Base-by-base conservation (phyloP, 2,113 vertebrate genomes). In the Acanthochromis polyacanthus region DNA sequence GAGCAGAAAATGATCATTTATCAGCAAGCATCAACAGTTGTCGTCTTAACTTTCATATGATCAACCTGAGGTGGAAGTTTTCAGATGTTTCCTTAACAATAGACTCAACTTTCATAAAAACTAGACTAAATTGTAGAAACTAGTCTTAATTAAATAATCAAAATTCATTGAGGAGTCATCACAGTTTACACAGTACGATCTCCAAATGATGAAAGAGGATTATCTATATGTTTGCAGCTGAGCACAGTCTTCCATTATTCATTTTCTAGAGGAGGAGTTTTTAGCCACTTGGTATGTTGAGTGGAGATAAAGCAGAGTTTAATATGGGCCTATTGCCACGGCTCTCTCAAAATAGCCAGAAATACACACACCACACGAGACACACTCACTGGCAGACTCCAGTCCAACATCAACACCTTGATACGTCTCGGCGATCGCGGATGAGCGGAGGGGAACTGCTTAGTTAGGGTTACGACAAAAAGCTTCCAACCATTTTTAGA, bases 261-360 rank as follows among this genome's bases (percentile, higher is more conserved):
- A 77, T 79, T 32, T 74, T 64, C 43, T 46, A 43, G 4, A 25
- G 43, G 52, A 55, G 67, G 53, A 53, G 30, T 36, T 75, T 84
- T 83, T 58, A 81, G 46, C 62, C 68, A 63, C 43, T 52, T 40
- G 36, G 67, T 57, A 51, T 71, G 59, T 62, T 62, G 72, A 71
- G 19, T 23, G 30, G 75, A 83, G 75, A 88, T 83, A 84, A 80
- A 86, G 67, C 75, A 73, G 82, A 70, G 75, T 80, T 58, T 73
- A 62, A 46, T 74, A 57, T 72, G 68, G 74, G 83, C 66, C 52
- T 32, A n/a, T 62, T 78, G 75, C 71, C 81, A 80, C n/a, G 8
- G 56, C 51, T 30, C 36, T 78, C 64, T 66, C 38, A 70, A 84
- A 84, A 80, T 80, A 84, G 63, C 68, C 60, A 59, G 40, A 70